A percentile compares a stretch with the other conserved stretches of the same genome.
These are phyloP conservation scores for Chitala chitala DNA, from an alignment of 2,113 vertebrate genomes.

Conservation along the genomic window DNA sequence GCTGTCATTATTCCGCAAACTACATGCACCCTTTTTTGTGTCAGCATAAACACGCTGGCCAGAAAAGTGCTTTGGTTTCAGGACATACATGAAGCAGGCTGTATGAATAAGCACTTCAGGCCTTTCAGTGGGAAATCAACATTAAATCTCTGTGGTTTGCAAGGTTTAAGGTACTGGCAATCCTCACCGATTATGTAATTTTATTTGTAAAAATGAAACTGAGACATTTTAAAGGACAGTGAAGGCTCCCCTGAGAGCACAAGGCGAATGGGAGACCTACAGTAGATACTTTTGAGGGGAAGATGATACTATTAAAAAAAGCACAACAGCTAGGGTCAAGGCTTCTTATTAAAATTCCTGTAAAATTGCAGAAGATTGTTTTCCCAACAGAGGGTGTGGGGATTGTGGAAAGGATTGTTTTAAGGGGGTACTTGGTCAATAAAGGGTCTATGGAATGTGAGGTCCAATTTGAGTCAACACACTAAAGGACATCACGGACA, in stretches of 20 bases:
- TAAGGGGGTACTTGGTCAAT: neutral
- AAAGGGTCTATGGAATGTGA: neutral
- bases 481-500: neutral
- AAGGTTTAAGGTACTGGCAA: neutral
- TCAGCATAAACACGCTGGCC: neutral
- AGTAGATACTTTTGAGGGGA: neutral
- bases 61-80: neutral
- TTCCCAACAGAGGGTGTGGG: neutral
- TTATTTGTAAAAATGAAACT: neutral
- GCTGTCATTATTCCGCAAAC: neutral
- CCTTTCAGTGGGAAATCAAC: neutral
- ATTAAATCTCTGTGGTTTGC: neutral
- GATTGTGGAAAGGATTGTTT: conserved; percentile 1
- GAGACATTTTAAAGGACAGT: neutral
- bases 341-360: conserved; percentile 26
- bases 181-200: neutral
- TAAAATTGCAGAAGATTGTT: conserved; percentile 14
- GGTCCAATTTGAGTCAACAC: neutral
- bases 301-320: conserved; percentile 14
- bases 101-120: neutral
- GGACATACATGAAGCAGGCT: neutral
- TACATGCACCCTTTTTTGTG: neutral
- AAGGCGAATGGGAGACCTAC: neutral
- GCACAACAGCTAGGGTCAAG: conserved; percentile 7
- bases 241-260: neutral